A percentile compares a stretch with the other conserved stretches of the same genome.
phyloP scores from a whole-genome alignment of 2,113 vertebrate genomes.

The Peromyscus leucopus region DNA sequence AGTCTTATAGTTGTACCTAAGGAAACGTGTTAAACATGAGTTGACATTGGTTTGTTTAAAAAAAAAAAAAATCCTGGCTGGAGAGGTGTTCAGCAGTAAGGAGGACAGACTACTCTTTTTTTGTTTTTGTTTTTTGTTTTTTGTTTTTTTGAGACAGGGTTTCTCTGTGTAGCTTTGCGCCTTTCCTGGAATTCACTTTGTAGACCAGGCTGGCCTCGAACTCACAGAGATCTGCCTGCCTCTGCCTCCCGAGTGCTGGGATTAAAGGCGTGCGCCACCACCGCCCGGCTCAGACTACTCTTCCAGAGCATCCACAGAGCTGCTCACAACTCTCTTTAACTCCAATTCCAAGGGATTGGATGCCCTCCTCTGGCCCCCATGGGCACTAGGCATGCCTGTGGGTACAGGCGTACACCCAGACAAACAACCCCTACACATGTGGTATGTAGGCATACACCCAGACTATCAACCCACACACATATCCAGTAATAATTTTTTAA shows the following conservation, averaged over 20 bases:
- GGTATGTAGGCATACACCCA: no score
- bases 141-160: no score
- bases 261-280: no score
- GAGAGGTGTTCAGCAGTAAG: neutral
- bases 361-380: neutral
- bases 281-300: neutral
- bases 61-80: neutral
- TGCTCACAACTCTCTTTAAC: no score
- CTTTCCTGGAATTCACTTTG: no score
- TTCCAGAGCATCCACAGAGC: neutral
- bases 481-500: neutral
- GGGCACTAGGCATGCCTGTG: neutral
- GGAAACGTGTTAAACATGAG: constrained; percentile 10
- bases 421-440: neutral
- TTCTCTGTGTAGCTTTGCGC: no score
- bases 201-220: no score
- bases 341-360: neutral
- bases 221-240: no score
- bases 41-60: neutral
- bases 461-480: neutral
- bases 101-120: neutral
- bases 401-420: no score
- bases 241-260: no score
- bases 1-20: neutral
- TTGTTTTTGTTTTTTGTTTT: no score